A percentile compares a stretch with the other conserved stretches of the same genome.
Conservation (phyloP, 2,797 vertebrate species). For the Synaphobranchus kaupii region DNA sequence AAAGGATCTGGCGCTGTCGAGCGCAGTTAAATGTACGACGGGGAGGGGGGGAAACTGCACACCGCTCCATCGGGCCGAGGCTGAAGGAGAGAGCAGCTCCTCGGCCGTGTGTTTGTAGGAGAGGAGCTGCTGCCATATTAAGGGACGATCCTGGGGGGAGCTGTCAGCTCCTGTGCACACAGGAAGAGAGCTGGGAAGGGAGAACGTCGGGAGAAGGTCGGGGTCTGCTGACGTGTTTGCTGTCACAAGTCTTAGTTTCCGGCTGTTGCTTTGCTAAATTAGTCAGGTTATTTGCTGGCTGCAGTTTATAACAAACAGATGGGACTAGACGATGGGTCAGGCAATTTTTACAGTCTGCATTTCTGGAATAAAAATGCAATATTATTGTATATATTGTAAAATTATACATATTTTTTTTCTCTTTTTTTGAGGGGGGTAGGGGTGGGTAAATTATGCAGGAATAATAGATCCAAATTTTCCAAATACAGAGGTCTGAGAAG, state of each 20-base stretch:
- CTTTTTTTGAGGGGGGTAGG: too few relatives aligned
- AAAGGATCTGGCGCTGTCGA: not conserved
- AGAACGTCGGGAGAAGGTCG: not conserved
- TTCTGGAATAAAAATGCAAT: not conserved
- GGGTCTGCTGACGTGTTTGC: not conserved
- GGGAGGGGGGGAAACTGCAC: too few relatives aligned
- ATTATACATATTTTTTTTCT: too few relatives aligned
- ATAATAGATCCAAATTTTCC: not conserved
- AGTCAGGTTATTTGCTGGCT: not conserved
- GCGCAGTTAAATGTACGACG: not conserved
- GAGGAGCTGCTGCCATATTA: not conserved
- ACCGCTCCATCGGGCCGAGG: too few relatives aligned
- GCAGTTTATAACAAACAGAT: not conserved
- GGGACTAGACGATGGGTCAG: not conserved
- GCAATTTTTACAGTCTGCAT: not conserved
- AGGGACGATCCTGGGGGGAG: not conserved
- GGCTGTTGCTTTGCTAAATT: not conserved
- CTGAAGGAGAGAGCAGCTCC: not conserved
- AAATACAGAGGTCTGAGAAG: not conserved
- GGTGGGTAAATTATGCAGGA: not conserved
- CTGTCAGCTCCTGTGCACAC: not conserved
- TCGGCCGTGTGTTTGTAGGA: not conserved
- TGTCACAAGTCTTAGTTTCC: not conserved
- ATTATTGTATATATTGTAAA: too few relatives aligned
- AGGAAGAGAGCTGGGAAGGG: not conserved